These are phyloP conservation scores for Picus viridis DNA, from an alignment of 2,797 vertebrate species.

Conservation along the genomic window DNA sequence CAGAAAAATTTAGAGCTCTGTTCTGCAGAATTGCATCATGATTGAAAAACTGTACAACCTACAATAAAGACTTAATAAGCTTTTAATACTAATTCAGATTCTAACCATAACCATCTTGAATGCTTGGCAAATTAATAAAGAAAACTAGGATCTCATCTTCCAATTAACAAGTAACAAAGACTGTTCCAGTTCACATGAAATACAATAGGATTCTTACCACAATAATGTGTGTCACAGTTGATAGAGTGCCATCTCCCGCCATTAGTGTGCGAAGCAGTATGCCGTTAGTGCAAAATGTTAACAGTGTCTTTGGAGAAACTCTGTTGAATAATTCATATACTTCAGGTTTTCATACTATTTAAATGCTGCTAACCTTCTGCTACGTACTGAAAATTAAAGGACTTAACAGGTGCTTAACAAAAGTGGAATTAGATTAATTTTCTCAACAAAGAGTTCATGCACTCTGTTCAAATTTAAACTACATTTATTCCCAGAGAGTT, in stretches of 20 bases:
- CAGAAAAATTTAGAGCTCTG: neutral
- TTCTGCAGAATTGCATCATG: neutral
- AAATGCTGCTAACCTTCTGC: neutral
- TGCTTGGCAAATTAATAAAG: neutral
- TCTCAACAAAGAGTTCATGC: neutral
- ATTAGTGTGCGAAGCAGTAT: constrained; percentile 93
- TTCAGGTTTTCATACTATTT: neutral
- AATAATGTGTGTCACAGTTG: constrained; percentile 92
- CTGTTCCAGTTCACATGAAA: neutral
- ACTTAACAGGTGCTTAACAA: neutral
- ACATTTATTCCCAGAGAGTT: neutral
- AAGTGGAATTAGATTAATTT: neutral
- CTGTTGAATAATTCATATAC: constrained; percentile 68
- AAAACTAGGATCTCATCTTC: neutral
- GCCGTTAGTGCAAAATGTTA: constrained; percentile 95
- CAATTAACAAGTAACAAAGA: neutral
- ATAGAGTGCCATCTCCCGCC: constrained; percentile 87
- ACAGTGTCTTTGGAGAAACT: constrained; percentile 92
- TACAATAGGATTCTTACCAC: constrained; percentile 82
- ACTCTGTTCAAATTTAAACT: neutral
- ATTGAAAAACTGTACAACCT: neutral
- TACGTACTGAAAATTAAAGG: neutral
- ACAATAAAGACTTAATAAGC: neutral
- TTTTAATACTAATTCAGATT: neutral
- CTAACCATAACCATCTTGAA: neutral